Conservation (phyloP, 1,140 invertebrate genomes). For the Arion vulgaris region DNA sequence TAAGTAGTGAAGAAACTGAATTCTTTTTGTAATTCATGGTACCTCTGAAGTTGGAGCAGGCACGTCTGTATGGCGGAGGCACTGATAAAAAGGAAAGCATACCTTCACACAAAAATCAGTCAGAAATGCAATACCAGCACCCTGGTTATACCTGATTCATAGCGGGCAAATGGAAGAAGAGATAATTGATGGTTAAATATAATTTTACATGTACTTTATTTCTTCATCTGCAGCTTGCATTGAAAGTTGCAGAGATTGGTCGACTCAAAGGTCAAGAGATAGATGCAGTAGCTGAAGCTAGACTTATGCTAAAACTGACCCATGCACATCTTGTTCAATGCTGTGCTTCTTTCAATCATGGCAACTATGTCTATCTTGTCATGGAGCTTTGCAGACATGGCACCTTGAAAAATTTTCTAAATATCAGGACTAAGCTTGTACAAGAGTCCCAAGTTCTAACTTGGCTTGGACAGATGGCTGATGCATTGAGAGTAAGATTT, state of each 20-base stretch:
- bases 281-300: background rate
- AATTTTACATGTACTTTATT: background rate
- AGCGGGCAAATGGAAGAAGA: too few species aligned
- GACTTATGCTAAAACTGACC: constrained; percentile 17
- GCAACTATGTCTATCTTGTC: constrained; percentile 3
- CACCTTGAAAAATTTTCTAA: constrained; percentile 4
- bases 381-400: constrained; percentile 21
- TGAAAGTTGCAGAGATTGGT: constrained; percentile 1
- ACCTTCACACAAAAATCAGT: too few species aligned
- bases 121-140: too few species aligned
- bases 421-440: background rate
- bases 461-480: constrained; percentile 25
- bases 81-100: too few species aligned
- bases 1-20: too few species aligned
- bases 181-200: too few species aligned
- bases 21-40: too few species aligned
- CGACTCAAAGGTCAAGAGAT: background rate
- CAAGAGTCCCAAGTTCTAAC: constrained; percentile 1
- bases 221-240: constrained; percentile 21
- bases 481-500: constrained; percentile 31
- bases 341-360: background rate
- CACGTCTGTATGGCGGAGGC: too few species aligned
- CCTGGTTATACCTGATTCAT: too few species aligned
- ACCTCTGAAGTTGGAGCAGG: too few species aligned
- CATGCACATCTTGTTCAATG: constrained; percentile 31